Base-by-base conservation (phyloP, 1,140 invertebrate genomes). In the Rhagoletis zephyria region DNA sequence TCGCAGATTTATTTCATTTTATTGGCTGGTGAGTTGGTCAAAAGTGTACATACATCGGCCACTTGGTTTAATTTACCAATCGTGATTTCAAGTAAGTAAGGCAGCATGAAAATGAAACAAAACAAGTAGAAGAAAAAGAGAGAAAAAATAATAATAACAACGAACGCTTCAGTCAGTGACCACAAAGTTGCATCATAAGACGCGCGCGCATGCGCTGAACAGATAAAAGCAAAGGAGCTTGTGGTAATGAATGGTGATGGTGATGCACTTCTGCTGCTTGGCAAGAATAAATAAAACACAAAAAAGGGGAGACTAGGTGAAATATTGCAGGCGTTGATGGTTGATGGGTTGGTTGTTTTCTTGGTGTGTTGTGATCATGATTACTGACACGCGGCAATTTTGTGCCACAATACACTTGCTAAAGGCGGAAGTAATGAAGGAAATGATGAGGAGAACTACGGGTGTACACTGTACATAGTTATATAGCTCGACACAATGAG, bases 1-100 rank as follows among this genome's bases (percentile, higher is more conserved):
- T 81, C 74, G 74, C n/a, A 30, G 74, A 81, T 81, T 81, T 56
- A 81, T 81, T 81, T 59, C 74, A 56, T 81, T 81, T 81, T 81
- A 81, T 81, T 81, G 48, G 48, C 74, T 81, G 48, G 74, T 81
- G 74, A 81, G 74, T 81, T 81, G 74, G 74, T 81, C 74, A 81
- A 56, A 81, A 81, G 48, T 56, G 74, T 56, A 56, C 14, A 48
- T 56, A 56, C 14, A 48, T 6, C 16, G 74, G 42, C 74, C 74
- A 81, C n/a, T 81, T 51, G 74, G 0, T 81, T 81, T 81, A 81
- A 81, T 81, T 81, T 81, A 48, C 45, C 74, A 81, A 81, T 81
- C 74, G 74, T 81, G 74, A 45, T 81, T 56, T 81, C 48, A 16
- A 81, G 45, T 81, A 81, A 81, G 74, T 81, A 81, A 81, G 74